Evolutionary conservation across 2,888 invertebrate genomes (phyloP).

Genomic region (Noctua janthina): DNA sequence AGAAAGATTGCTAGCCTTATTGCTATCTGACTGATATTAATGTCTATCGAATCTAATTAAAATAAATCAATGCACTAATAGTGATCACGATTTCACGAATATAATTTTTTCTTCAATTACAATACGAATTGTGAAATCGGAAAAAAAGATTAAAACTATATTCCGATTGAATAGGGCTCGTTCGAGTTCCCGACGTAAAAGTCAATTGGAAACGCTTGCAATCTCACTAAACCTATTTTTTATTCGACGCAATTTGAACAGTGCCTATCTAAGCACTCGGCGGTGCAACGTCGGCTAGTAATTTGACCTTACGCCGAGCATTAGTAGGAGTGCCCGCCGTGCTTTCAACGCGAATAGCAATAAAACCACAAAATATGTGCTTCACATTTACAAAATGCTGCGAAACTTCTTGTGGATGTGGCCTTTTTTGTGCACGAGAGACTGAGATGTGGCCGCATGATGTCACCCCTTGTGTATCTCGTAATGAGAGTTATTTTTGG

Average conservation of each 20-base stretch:
- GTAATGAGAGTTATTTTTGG: conserved; percentile 58
- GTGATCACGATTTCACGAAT: conserved; percentile 55
- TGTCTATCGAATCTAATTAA: conserved; percentile 58
- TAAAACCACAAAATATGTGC: conserved; percentile 82
- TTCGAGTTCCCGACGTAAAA: conserved; percentile 66
- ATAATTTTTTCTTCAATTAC: conserved; percentile 65
- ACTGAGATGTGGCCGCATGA: conserved; percentile 47
- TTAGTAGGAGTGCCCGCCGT: conserved; percentile 82
- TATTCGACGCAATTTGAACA: conserved; percentile 82
- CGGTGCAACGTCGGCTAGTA: conserved; percentile 78
- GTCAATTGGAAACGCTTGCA: conserved; percentile 80
- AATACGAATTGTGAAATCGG: conserved; percentile 58
- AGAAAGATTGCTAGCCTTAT: conserved; percentile 32
- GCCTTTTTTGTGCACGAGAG: conserved; percentile 67
- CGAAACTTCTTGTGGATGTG: conserved; percentile 79
- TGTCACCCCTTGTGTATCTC: conserved; percentile 54
- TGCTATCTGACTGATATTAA: conserved; percentile 61
- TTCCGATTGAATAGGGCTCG: conserved; percentile 55
- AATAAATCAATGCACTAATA: conserved; percentile 49
- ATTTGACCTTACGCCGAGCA: conserved; percentile 85
- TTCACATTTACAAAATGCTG: conserved; percentile 80
- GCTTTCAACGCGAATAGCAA: conserved; percentile 83
- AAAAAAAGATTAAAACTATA: conserved; percentile 57
- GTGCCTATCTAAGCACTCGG: conserved; percentile 81
- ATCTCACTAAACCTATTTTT: conserved; percentile 80